phyloP scores from a whole-genome alignment of 2,797 vertebrate species.

The Parambassis ranga region DNA sequence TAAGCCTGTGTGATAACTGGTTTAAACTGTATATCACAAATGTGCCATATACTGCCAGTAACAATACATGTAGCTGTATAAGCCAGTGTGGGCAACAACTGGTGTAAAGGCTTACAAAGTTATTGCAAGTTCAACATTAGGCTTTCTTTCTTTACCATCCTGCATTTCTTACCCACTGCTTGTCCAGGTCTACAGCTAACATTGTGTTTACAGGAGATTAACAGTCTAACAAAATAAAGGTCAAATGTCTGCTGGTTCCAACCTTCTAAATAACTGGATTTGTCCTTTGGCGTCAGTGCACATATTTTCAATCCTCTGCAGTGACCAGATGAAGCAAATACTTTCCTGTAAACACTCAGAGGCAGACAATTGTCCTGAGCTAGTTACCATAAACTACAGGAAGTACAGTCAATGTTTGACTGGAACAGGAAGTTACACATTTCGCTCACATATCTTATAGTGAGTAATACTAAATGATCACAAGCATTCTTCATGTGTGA shows the following conservation, averaged over 20 bases:
- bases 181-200: too few species aligned
- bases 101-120: too few species aligned
- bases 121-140: too few species aligned
- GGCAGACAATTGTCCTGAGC: not conserved
- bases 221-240: too few species aligned
- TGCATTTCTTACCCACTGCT: too few species aligned
- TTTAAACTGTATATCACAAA: too few species aligned
- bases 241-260: not conserved
- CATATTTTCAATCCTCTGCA: not conserved
- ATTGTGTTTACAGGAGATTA: too few species aligned
- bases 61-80: too few species aligned
- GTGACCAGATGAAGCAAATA: not conserved
- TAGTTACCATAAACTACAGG: conserved; percentile 12
- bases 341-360: not conserved
- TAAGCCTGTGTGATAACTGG: too few species aligned
- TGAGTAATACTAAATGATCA: not conserved
- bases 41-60: too few species aligned
- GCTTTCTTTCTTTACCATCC: too few species aligned
- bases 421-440: conserved; percentile 34
- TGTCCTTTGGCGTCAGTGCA: not conserved
- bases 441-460: not conserved
- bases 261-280: not conserved
- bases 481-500: not conserved
- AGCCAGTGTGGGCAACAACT: too few species aligned
- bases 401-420: conserved; percentile 26